These are phyloP conservation scores for Cottus gobio DNA, from an alignment of 2,113 vertebrate genomes.

Conservation along the genomic window DNA sequence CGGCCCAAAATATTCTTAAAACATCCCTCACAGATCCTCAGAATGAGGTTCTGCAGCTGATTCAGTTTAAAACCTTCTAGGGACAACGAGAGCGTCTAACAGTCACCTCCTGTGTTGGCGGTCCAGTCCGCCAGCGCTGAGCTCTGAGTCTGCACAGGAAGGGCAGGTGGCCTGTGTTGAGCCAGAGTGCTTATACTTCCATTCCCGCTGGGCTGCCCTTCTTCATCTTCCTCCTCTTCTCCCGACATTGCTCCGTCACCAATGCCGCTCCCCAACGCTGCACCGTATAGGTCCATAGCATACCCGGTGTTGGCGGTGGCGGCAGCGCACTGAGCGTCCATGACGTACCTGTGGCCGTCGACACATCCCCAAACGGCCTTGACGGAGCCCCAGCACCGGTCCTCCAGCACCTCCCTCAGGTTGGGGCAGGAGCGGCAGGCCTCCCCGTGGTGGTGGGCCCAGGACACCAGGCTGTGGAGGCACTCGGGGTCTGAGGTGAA, in stretches of 20 bases:
- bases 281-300: neutral
- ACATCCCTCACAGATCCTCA: neutral
- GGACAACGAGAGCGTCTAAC: neutral
- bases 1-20: neutral
- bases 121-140: constrained; percentile 41
- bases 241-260: constrained; percentile 23
- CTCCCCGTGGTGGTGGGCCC: constrained; percentile 89
- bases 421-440: constrained; percentile 85
- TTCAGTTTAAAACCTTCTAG: neutral
- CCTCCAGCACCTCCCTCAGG: constrained; percentile 89
- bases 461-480: constrained; percentile 89
- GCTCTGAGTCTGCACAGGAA: constrained; percentile 44
- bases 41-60: neutral
- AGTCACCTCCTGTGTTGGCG: constrained; percentile 59
- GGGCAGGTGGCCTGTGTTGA: constrained; percentile 24
- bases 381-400: constrained; percentile 87
- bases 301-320: neutral
- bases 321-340: constrained; percentile 80
- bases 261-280: neutral
- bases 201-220: constrained; percentile 4
- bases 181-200: neutral
- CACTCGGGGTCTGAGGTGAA: constrained; percentile 87
- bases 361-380: constrained; percentile 89
- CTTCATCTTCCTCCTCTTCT: constrained; percentile 19
- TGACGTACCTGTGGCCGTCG: constrained; percentile 89